Conservation (phyloP, 1,140 invertebrate genomes). For the Diachasma alloeum region DNA sequence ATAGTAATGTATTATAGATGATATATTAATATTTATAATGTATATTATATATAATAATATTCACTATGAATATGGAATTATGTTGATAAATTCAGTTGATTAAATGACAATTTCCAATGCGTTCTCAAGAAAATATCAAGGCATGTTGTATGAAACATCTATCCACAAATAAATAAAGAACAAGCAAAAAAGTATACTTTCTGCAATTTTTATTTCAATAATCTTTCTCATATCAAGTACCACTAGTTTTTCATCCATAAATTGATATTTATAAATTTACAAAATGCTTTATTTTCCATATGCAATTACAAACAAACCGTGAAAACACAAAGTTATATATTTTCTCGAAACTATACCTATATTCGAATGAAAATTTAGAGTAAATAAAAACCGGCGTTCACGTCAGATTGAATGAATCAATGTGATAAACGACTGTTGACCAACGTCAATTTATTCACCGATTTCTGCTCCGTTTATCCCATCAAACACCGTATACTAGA, state of each 20-base stretch:
- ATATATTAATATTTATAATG: no score
- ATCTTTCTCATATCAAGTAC: background rate
- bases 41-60: no score
- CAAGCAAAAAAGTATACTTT: background rate
- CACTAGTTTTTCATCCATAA: background rate
- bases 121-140: no score
- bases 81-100: no score
- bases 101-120: no score
- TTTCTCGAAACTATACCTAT: background rate
- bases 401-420: background rate
- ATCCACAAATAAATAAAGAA: background rate
- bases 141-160: no score
- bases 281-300: conserved; percentile 17
- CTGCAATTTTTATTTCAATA: background rate
- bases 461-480: background rate
- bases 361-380: background rate
- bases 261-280: conserved; percentile 10
- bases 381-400: background rate
- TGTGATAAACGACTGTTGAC: background rate
- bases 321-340: conserved; percentile 3
- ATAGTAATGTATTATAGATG: no score
- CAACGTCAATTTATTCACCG: background rate
- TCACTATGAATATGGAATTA: no score
- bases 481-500: background rate
- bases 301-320: conserved; percentile 11